These are phyloP conservation scores for Leptobrachium ailaonicum DNA, from an alignment of 2,113 vertebrate genomes.

Conservation along the genomic window DNA sequence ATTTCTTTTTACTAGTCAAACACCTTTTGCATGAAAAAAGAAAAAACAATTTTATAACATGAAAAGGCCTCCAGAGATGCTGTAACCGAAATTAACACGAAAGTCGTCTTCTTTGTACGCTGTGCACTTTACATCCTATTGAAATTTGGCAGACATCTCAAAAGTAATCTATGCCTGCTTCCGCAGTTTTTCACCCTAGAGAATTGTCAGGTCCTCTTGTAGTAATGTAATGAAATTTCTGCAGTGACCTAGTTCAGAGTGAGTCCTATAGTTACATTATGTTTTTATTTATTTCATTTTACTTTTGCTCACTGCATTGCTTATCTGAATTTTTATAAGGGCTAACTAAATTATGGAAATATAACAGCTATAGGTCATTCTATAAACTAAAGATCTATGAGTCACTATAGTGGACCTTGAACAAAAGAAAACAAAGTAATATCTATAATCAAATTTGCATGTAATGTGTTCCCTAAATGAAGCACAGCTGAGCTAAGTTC, in stretches of 20 bases:
- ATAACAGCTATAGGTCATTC: too few species aligned
- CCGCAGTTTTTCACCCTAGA: constrained; percentile 35
- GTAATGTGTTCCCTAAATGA: too few species aligned
- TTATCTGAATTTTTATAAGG: neutral
- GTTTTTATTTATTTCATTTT: neutral
- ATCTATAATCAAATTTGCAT: too few species aligned
- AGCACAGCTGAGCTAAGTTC: too few species aligned
- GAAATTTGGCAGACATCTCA: constrained; percentile 26
- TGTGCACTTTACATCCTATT: constrained; percentile 24
- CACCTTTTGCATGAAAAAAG: neutral
- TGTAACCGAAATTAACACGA: constrained; percentile 1
- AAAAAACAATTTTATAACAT: neutral
- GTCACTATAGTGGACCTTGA: too few species aligned
- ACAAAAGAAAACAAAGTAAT: too few species aligned
- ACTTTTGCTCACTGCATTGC: constrained; percentile 10
- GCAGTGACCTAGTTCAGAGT: constrained; percentile 34
- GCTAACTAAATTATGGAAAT: too few species aligned
- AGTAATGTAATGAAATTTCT: constrained; percentile 32
- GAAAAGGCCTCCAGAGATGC: neutral
- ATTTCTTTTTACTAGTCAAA: too few species aligned
- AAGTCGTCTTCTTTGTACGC: neutral
- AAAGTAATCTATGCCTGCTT: constrained; percentile 34
- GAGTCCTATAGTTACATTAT: constrained; percentile 22
- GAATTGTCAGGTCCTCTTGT: constrained; percentile 9
- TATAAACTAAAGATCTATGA: too few species aligned